Evolutionary conservation across 2,888 invertebrate genomes (phyloP), one percentile per base, ranked within the genome.

Genomic region (Pedicia rivosa): DNA sequence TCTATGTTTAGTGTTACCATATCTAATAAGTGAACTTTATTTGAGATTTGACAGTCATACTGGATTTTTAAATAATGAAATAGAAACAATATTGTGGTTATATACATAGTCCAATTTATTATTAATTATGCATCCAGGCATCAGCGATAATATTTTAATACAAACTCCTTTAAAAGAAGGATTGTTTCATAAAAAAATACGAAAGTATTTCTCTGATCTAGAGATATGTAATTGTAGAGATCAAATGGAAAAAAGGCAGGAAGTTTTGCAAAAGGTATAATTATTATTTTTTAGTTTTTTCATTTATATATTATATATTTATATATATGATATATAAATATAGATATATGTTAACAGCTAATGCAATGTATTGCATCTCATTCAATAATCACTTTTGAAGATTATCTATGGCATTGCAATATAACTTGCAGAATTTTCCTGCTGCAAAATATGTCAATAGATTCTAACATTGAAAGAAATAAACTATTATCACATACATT

Each of bases 121-220:
- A 10, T 10, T 24, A 24, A 24, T 29, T n/a, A 33, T 33, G 33
- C 33, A 33, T 33, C 24, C 15, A 2, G 33, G 33, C 12, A 5
- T 33, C n/a, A n/a, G 22, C 3, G 33, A 33, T 24, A 10, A 24
- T 24, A 24, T 10, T 24, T 10, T 24, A 24, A 24, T n/a, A 24
- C 24, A 8, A 5, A n/a, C 8, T 7, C 5, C 8, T 24, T 24
- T 24, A 24, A n/a, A n/a, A n/a, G n/a, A n/a, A n/a, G n/a, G 24
- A n/a, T 4, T 24, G 24, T 24, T 10, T n/a, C 3, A 24, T 24
- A 5, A 24, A 8, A 24, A 8, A 24, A 10, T 10, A 24, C 3
- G 24, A 10, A 5, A n/a, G n/a, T n/a, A n/a, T n/a, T n/a, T n/a
- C n/a, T n/a, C n/a, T n/a, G n/a, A n/a, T n/a, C n/a, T n/a, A n/a